Evolutionary conservation across 1,140 invertebrate genomes (phyloP).

Genomic region (Lepidurus couesii): DNA sequence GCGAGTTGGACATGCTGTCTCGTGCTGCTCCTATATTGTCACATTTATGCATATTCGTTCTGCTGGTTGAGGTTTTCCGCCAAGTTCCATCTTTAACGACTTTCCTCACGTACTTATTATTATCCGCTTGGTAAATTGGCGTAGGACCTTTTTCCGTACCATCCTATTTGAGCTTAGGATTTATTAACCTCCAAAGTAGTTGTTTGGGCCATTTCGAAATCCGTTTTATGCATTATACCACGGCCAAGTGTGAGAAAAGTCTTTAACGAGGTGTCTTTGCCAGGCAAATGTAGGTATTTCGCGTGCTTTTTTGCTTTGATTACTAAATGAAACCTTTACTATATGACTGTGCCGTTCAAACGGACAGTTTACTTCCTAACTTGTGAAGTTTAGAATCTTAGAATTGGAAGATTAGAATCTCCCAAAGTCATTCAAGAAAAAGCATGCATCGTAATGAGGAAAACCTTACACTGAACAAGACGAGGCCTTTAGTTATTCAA

Average conservation of each 20-base stretch:
- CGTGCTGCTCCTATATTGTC: background rate
- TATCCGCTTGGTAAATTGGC: background rate
- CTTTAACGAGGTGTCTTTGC: too few relatives aligned
- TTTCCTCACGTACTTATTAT: conserved; percentile 1
- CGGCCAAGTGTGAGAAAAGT: background rate
- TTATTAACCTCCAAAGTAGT: background rate
- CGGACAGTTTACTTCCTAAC: background rate
- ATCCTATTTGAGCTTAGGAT: background rate
- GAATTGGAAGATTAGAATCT: background rate
- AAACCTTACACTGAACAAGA: background rate
- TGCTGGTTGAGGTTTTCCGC: conserved; percentile 17
- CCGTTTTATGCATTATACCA: background rate
- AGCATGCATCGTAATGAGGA: background rate
- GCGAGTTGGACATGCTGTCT: background rate
- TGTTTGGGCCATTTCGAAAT: background rate
- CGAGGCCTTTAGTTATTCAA: background rate
- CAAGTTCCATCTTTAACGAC: background rate
- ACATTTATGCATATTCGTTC: conserved; percentile 10
- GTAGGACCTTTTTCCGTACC: background rate
- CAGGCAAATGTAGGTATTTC: background rate
- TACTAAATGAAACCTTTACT: background rate
- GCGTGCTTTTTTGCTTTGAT: background rate
- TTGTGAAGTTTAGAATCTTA: background rate
- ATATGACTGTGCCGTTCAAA: background rate
- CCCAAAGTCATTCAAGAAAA: background rate